Percentiles rank a stretch among this genome's conserved stretches.
phyloP scores from a whole-genome alignment of 2,888 invertebrate species.

The Pteria penguin region DNA sequence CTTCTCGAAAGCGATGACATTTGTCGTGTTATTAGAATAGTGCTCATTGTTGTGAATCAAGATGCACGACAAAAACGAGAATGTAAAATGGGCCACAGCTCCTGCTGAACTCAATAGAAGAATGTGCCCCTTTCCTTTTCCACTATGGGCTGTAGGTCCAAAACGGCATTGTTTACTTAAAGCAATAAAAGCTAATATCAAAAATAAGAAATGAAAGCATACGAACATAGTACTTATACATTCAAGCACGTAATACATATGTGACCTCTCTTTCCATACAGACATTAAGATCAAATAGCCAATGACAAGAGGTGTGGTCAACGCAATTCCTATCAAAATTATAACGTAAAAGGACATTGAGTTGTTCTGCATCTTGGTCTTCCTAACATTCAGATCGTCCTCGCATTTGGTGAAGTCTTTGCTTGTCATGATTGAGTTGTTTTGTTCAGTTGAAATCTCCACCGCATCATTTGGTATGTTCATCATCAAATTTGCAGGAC shows the following conservation, averaged over 20 bases:
- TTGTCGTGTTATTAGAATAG: not conserved
- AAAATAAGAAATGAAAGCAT: not conserved
- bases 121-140: not conserved
- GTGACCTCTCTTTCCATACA: not conserved
- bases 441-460: not conserved
- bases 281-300: not conserved
- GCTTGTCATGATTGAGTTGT: too few relatives aligned
- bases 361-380: too few relatives aligned
- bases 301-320: not conserved
- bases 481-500: not conserved
- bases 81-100: not conserved
- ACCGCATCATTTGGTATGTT: not conserved
- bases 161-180: not conserved
- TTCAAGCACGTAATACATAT: not conserved
- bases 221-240: not conserved
- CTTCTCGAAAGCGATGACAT: not conserved
- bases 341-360: not conserved
- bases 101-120: slow-evolving; percentile 13
- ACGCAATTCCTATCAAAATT: not conserved
- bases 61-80: not conserved
- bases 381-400: not conserved
- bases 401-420: too few relatives aligned
- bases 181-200: not conserved
- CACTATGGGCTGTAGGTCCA: not conserved
- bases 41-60: not conserved